Conservation (phyloP, 2,888 invertebrate species). For the Selenia dentaria region DNA sequence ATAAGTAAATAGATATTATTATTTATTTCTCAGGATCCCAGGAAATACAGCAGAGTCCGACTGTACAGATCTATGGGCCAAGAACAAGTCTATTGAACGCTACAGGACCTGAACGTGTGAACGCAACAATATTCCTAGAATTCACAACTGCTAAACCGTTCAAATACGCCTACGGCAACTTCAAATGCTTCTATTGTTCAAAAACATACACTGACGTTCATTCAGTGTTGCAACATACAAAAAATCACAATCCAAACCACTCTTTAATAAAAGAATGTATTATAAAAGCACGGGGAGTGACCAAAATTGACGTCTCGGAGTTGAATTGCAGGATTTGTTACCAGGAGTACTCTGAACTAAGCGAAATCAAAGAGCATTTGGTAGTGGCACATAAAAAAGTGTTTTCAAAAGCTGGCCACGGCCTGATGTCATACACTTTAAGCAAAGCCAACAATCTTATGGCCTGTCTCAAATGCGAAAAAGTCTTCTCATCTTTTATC, state of each 20-base stretch:
- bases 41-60: not conserved
- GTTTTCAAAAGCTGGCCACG: not conserved
- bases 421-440: not conserved
- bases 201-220: slow-evolving; percentile 27
- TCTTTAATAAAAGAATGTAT: not conserved
- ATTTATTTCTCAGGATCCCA: slow-evolving; percentile 41
- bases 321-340: not conserved
- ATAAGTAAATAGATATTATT: too few species aligned
- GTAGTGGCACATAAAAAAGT: not conserved
- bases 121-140: slow-evolving; percentile 31
- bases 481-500: not conserved
- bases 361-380: not conserved
- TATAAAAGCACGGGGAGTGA: not conserved
- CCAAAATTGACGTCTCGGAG: not conserved
- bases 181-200: slow-evolving; percentile 42
- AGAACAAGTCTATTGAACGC: not conserved
- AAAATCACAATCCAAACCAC: not conserved
- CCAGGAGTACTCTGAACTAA: not conserved
- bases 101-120: slow-evolving; percentile 25
- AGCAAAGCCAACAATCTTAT: not conserved
- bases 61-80: not conserved
- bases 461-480: not conserved
- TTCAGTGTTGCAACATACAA: not conserved
- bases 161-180: slow-evolving; percentile 7
- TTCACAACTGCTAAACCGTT: slow-evolving; percentile 39